Evolutionary conservation across 2,888 invertebrate genomes (phyloP).

Genomic region (Nineta flava): DNA sequence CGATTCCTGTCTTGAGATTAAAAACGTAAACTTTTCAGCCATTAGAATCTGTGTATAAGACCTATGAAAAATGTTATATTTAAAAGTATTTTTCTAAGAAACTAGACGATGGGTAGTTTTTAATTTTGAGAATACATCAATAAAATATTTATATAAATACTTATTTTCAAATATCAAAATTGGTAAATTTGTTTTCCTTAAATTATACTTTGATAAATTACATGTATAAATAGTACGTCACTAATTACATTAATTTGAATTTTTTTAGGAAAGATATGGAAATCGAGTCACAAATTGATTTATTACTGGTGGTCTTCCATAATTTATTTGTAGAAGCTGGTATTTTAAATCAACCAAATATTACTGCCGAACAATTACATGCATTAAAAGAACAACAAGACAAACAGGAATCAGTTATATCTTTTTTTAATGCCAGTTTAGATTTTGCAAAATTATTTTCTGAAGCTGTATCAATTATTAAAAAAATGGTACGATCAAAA

Average conservation of each 20-base stretch:
- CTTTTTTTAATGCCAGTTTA: background rate
- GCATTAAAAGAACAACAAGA: background rate
- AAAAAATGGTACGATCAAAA: constrained; percentile 54
- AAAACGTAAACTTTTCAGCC: too few species aligned
- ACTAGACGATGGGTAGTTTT: too few species aligned
- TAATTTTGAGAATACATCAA: too few species aligned
- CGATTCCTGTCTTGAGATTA: too few species aligned
- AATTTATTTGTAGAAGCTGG: constrained; percentile 15
- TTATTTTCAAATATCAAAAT: too few species aligned
- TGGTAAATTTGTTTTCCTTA: too few species aligned
- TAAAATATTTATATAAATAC: too few species aligned
- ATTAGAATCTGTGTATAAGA: too few species aligned
- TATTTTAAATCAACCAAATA: background rate
- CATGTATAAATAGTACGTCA: background rate
- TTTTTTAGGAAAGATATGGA: constrained; percentile 12
- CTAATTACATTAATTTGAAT: background rate
- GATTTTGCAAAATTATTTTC: constrained; percentile 33
- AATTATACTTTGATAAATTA: too few species aligned
- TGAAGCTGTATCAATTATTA: constrained; percentile 44
- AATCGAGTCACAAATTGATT: constrained; percentile 13
- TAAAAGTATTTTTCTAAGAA: too few species aligned
- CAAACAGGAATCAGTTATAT: background rate
- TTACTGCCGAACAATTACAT: background rate
- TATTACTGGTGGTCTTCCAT: constrained; percentile 15
- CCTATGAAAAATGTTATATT: too few species aligned